Evolutionary conservation across 2,888 invertebrate genomes (phyloP).

Genomic region (Busseola fusca): DNA sequence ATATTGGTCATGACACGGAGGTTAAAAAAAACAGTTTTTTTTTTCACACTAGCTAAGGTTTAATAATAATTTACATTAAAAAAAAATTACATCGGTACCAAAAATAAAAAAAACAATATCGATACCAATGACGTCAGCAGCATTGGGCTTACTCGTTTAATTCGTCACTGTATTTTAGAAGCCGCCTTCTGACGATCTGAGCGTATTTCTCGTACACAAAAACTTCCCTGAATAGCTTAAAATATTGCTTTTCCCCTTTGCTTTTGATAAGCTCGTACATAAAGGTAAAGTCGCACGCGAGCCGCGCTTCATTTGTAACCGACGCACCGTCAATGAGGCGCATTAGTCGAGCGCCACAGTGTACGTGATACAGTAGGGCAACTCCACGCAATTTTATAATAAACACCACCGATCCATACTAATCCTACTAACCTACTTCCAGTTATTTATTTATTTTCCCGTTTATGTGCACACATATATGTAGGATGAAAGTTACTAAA

Average conservation of each 20-base stretch:
- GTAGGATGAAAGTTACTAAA: no score
- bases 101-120: no score
- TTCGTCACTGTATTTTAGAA: neutral
- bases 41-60: no score
- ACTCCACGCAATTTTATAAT: neutral
- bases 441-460: no score
- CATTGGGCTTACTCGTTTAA: neutral
- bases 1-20: no score
- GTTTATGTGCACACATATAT: no score
- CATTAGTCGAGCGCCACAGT: slow-evolving; percentile 15
- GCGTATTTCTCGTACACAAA: slow-evolving; percentile 4
- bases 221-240: slow-evolving; percentile 8
- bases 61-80: no score
- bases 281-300: slow-evolving; percentile 37
- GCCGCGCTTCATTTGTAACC: slow-evolving; percentile 45
- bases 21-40: no score
- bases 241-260: neutral
- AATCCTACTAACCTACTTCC: neutral
- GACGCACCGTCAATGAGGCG: slow-evolving; percentile 32
- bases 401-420: neutral
- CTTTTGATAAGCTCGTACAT: neutral
- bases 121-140: neutral
- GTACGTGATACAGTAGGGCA: neutral
- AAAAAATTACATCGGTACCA: no score
- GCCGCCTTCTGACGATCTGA: no score